phyloP scores from a whole-genome alignment of 1,140 invertebrate genomes.

The Tetramorium alpestre region DNA sequence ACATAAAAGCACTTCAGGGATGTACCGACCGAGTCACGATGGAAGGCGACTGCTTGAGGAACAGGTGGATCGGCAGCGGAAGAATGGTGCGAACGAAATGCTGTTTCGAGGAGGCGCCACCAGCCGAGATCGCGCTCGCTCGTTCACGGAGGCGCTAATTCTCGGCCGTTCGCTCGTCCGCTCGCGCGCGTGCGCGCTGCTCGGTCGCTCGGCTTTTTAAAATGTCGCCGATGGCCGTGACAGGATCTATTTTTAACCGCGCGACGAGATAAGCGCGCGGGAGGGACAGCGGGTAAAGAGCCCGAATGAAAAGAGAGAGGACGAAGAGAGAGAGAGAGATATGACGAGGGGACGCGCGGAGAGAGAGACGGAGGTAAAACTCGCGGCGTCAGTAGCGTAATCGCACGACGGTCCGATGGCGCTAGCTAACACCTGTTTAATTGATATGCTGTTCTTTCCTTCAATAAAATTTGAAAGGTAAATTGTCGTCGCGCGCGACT shows the following conservation, averaged over 20 bases:
- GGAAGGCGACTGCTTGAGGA: neutral
- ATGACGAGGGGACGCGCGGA: conserved; percentile 13
- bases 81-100: neutral
- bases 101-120: conserved; percentile 75
- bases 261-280: conserved; percentile 82
- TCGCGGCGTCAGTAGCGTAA: conserved; percentile 68
- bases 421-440: conserved; percentile 66
- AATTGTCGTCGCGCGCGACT: neutral
- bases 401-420: conserved; percentile 50
- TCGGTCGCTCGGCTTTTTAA: conserved; percentile 83
- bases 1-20: neutral
- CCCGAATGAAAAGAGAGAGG: conserved; percentile 29
- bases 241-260: conserved; percentile 84
- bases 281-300: conserved; percentile 61
- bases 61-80: conserved; percentile 54
- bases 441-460: conserved; percentile 13
- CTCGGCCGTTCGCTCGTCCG: conserved; percentile 58
- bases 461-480: neutral
- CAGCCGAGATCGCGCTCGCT: conserved; percentile 27
- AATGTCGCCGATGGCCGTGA: conserved; percentile 85
- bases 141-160: conserved; percentile 67
- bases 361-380: conserved; percentile 17
- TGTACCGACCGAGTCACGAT: conserved; percentile 59
- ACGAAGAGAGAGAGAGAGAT: conserved; percentile 15
- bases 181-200: conserved; percentile 40